Percentiles rank a stretch among this genome's conserved stretches.
Evolutionary conservation across 2,113 vertebrate species (phyloP).

Genomic region (Chinchilla lanigera): DNA sequence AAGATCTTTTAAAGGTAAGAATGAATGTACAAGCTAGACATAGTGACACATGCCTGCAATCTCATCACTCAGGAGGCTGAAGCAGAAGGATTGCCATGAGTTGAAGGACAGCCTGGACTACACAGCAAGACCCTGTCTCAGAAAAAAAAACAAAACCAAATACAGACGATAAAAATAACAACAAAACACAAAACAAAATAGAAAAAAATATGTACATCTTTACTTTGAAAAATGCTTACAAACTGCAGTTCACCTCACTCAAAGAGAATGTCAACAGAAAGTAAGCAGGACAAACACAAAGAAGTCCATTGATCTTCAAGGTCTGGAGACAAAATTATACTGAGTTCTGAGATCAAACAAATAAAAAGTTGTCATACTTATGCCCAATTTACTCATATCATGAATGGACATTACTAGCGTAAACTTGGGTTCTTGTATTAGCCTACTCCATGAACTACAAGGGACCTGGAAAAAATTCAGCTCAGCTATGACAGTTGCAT

Average conservation of each 20-base stretch:
- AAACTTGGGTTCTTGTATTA: not conserved
- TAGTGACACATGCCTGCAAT: too few relatives aligned
- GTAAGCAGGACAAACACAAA: not conserved
- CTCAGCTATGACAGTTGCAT: not conserved
- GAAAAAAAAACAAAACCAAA: too few relatives aligned
- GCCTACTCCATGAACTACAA: not conserved
- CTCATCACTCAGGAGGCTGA: too few relatives aligned
- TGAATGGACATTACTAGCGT: not conserved
- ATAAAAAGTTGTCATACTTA: not conserved
- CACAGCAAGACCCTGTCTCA: too few relatives aligned
- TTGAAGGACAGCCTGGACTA: too few relatives aligned
- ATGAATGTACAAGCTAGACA: too few relatives aligned
- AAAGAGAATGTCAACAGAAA: not conserved
- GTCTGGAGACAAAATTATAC: not conserved
- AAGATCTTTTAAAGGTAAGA: not conserved
- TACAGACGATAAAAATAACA: too few relatives aligned
- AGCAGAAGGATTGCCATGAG: too few relatives aligned
- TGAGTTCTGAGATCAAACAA: not conserved
- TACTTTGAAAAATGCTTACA: not conserved
- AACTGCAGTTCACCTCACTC: not conserved
- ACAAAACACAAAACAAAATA: too few relatives aligned
- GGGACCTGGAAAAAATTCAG: not conserved
- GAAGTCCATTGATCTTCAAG: not conserved
- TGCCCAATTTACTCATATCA: not conserved
- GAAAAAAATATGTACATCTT: not conserved